Evolutionary conservation across 2,797 vertebrate genomes (phyloP).

Genomic region (Sebastes miniatus): DNA sequence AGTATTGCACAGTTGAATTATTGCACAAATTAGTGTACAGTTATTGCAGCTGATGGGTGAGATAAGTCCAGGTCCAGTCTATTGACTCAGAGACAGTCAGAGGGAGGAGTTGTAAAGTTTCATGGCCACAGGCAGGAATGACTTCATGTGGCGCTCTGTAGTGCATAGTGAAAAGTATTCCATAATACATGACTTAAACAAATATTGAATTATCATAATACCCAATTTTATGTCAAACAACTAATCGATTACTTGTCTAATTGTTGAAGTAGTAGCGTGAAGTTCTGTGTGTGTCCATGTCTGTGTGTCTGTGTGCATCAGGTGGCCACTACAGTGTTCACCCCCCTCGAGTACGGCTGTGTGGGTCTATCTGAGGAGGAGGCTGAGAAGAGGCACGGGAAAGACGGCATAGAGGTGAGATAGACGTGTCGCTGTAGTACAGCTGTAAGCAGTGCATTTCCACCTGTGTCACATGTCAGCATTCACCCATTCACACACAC

Average conservation of each 20-base stretch:
- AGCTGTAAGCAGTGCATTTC: background rate
- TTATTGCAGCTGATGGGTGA: background rate
- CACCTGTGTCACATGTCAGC: no score
- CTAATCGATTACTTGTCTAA: background rate
- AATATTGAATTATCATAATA: background rate
- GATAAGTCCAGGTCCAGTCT: background rate
- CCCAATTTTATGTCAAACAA: background rate
- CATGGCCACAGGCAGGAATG: no score
- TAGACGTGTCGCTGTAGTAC: background rate
- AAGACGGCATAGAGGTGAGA: conserved; percentile 88
- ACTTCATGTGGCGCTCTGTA: no score
- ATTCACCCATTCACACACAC: no score
- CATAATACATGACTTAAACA: no score
- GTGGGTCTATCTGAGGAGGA: conserved; percentile 94
- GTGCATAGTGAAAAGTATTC: no score
- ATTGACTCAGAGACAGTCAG: no score
- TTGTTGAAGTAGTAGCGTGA: background rate
- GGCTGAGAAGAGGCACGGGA: conserved; percentile 80
- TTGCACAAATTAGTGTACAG: no score
- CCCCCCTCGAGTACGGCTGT: conserved; percentile 93
- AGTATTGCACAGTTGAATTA: no score
- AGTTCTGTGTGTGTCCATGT: background rate
- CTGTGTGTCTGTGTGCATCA: conserved; percentile 56
- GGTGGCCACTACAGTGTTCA: conserved; percentile 96
- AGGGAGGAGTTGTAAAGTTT: no score